Evolutionary conservation across 2,797 vertebrate species (phyloP).

Genomic region (Rhabdomys pumilio): DNA sequence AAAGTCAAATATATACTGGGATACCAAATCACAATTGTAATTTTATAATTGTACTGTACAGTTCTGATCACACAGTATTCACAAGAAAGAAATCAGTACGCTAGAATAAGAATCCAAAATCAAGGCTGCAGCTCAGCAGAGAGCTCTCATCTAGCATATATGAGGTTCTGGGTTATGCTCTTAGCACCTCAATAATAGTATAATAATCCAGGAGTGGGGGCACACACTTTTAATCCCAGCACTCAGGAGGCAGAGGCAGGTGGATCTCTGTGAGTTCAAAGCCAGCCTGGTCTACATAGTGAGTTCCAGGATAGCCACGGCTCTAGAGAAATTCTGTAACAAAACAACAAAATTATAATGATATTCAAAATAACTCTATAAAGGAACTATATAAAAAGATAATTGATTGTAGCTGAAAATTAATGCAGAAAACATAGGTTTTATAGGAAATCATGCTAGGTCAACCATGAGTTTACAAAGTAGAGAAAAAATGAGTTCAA

Average conservation of each 20-base stretch:
- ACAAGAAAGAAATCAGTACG: neutral
- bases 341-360: neutral
- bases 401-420: neutral
- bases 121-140: neutral
- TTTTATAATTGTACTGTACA: neutral
- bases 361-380: neutral
- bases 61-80: neutral
- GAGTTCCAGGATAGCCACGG: neutral
- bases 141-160: neutral
- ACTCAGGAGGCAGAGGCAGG: neutral
- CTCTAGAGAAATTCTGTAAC: neutral
- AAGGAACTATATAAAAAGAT: neutral
- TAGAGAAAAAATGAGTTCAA: neutral
- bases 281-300: neutral
- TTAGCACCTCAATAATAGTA: neutral
- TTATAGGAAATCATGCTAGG: conserved; percentile 39
- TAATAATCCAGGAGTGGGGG: neutral
- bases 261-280: neutral
- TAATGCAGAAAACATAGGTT: neutral
- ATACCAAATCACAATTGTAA: neutral
- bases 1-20: neutral
- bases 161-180: neutral
- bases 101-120: neutral
- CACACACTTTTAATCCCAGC: neutral
- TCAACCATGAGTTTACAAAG: conserved; percentile 1